These are phyloP conservation scores for Sycophila texana DNA, from an alignment of 2,888 invertebrate species.

Conservation along the genomic window DNA sequence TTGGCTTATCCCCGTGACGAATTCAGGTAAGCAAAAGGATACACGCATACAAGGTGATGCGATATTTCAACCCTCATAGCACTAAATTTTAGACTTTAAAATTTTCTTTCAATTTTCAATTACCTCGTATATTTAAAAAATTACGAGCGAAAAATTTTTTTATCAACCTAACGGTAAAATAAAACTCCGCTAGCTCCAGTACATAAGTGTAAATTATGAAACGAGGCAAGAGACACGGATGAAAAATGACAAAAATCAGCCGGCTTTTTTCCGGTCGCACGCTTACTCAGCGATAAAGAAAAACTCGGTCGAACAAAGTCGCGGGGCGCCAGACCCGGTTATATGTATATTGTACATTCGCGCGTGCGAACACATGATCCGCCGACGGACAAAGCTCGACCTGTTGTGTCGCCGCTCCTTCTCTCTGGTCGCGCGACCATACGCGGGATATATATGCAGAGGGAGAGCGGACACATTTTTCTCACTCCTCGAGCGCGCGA, in stretches of 20 bases:
- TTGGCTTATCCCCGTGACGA: conserved; percentile 34
- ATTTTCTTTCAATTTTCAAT: too few species aligned
- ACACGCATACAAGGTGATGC: not conserved
- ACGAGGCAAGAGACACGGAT: too few species aligned
- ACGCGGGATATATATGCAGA: not conserved
- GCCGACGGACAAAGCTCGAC: conserved; percentile 27
- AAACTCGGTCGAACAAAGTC: conserved; percentile 13
- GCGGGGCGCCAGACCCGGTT: not conserved
- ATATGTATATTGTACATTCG: not conserved
- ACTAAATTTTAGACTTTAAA: too few species aligned
- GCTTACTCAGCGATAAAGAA: conserved; percentile 6
- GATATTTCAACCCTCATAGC: not conserved
- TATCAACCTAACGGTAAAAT: too few species aligned
- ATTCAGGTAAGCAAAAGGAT: not conserved
- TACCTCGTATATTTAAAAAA: too few species aligned
- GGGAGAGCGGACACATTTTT: conserved; percentile 25
- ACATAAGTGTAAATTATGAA: too few species aligned
- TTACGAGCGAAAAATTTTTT: too few species aligned
- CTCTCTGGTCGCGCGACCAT: not conserved
- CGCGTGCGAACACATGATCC: not conserved
- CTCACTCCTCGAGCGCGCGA: not conserved
- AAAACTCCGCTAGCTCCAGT: too few species aligned
- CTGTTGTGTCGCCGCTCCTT: conserved; percentile 23
- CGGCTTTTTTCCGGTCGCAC: conserved; percentile 31
- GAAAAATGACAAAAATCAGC: too few species aligned